Evolutionary conservation across 92 coral and sea anemone genomes (phyloP).

Genomic region (Epizoanthus stellaris): DNA sequence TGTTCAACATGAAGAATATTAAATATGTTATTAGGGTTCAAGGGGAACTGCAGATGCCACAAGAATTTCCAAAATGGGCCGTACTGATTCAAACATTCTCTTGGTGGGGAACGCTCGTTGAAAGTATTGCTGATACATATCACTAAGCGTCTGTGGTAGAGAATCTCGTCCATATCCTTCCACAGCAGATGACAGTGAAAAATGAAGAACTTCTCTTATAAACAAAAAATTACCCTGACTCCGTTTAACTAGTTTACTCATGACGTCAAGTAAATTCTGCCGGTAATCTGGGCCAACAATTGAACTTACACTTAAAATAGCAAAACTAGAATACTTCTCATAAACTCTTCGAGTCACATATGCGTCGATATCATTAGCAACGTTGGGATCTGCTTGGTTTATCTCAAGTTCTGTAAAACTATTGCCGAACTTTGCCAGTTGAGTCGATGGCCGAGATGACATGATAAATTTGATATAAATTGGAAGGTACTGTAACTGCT

Average conservation of each 20-base stretch:
- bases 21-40: not conserved
- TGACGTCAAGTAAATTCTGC: not conserved
- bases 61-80: constrained; percentile 11
- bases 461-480: constrained; percentile 39
- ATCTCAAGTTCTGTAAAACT: constrained; percentile 10
- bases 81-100: not conserved
- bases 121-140: constrained; percentile 1
- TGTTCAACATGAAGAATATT: not conserved
- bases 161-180: not conserved
- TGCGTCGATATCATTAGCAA: constrained; percentile 43
- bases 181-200: not conserved
- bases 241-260: not conserved
- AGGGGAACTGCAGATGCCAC: constrained; percentile 18
- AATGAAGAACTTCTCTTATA: not conserved
- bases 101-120: constrained; percentile 20
- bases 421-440: constrained; percentile 10
- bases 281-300: constrained; percentile 3
- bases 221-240: constrained; percentile 5
- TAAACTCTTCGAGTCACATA: no score
- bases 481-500: constrained; percentile 30
- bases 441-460: constrained; percentile 43
- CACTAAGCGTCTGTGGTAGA: not conserved
- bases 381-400: constrained; percentile 33
- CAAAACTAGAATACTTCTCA: constrained; percentile 16
- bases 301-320: not conserved